These are phyloP conservation scores for Odobenus rosmarus DNA, from an alignment of 2,113 vertebrate genomes.

Conservation along the genomic window DNA sequence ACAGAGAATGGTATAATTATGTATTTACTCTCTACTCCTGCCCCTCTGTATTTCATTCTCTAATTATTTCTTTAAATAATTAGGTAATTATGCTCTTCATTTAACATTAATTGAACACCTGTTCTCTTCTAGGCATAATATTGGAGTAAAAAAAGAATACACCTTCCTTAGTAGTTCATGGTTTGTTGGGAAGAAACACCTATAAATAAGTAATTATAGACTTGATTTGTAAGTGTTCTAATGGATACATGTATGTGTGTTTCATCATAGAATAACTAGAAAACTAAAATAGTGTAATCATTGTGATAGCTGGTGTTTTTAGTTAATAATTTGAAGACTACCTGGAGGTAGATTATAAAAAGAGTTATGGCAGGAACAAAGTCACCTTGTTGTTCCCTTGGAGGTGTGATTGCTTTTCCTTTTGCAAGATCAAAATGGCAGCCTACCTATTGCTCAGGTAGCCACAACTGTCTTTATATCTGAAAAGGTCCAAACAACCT, in stretches of 20 bases:
- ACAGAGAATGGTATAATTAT: background rate
- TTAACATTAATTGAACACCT: slow-evolving; percentile 48
- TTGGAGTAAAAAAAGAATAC: background rate
- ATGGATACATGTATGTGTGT: background rate
- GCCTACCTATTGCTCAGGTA: background rate
- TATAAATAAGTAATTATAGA: slow-evolving; percentile 3
- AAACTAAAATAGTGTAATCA: background rate
- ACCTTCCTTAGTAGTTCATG: background rate
- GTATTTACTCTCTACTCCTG: background rate
- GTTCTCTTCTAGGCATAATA: background rate
- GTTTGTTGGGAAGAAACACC: background rate
- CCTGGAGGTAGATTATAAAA: background rate
- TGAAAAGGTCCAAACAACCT: background rate
- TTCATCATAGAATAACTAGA: background rate
- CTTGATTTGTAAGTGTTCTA: background rate
- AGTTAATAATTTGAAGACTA: background rate
- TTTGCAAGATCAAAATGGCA: background rate
- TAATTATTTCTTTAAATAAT: slow-evolving; percentile 62
- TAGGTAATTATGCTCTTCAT: slow-evolving; percentile 37
- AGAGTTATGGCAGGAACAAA: background rate
- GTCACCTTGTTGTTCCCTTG: background rate
- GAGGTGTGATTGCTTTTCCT: background rate
- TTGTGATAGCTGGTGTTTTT: background rate
- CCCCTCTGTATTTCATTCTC: slow-evolving; percentile 26
- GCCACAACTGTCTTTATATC: background rate